Evolutionary conservation across 2,888 invertebrate genomes (phyloP), one percentile per base, ranked within the genome.

Genomic region (Litoditis marina): DNA sequence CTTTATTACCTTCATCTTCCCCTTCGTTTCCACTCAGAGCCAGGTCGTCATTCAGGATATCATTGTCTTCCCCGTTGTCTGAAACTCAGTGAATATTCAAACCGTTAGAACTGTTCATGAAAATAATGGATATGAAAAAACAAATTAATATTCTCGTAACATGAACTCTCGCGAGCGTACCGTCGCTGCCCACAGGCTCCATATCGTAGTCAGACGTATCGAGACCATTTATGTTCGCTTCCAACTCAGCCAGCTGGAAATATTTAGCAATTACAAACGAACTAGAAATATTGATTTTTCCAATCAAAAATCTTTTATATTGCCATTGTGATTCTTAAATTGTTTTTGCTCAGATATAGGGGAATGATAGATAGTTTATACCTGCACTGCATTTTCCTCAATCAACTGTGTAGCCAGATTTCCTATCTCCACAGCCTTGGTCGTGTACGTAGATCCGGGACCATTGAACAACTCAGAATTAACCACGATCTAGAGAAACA

Each of bases 401-500:
- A 82, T 49, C 19, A 71, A 42, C 22, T 36, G 34, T 16, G 73
- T 56, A 2, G 76, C 77, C 51, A 66, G 7, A 0, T 71, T 60
- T 7, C 68, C 46, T 34, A 83, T 79, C 54, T 81, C 81, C 4
- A 50, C 39, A 6, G 82, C 82, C 60, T 82, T 82, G 1, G 32
- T 27, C 2, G 82, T 82, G 66, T 78, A 83, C 22, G 60, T 30
- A n/a, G 71, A 73, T n/a, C 31, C 31, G 19, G 68, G 53, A 8
- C 80, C 80, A 65, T 81, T 81, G 73, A 74, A 81, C 8, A 60
- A 62, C 39, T 58, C 57, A 25, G 73, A 73, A 66, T 82, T 82
- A 11, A 57, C 55, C 47, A 57, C 57, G 70, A 98, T 89, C 67
- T 94, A 88, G 27, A 61, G 56, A 42, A 63, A 44, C 1, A 36